These are phyloP conservation scores for Tenualosa thibaudeaui DNA, from an alignment of 2,797 vertebrate species.

Conservation along the genomic window DNA sequence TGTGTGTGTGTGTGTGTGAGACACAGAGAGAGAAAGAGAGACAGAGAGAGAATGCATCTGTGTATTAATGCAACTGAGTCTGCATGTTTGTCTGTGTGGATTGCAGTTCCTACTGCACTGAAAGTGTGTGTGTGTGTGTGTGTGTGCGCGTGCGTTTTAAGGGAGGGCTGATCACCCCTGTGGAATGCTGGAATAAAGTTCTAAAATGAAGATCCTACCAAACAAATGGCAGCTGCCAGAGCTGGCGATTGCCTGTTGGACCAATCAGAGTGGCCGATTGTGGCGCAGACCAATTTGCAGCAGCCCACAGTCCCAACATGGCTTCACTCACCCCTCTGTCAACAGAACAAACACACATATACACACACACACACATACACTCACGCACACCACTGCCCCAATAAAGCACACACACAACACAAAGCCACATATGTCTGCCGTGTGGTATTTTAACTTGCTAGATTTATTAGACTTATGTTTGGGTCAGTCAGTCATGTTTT, in stretches of 20 bases:
- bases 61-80: neutral
- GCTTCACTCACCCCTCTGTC: neutral
- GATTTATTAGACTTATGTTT: no score
- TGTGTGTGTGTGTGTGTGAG: neutral
- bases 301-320: neutral
- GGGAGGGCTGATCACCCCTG: constrained; percentile 66
- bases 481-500: neutral
- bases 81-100: neutral
- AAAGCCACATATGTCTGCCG: neutral
- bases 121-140: constrained; percentile 57
- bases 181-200: constrained; percentile 75
- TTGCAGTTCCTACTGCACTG: neutral
- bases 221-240: constrained; percentile 70
- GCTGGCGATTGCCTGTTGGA: neutral
- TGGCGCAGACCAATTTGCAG: neutral
- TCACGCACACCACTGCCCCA: neutral
- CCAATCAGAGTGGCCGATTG: constrained; percentile 69
- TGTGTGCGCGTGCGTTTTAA: constrained; percentile 61
- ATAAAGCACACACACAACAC: neutral
- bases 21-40: no score
- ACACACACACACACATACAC: neutral
- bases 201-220: constrained; percentile 74
- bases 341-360: neutral
- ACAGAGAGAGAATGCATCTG: no score
- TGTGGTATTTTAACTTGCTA: neutral